Base-by-base conservation (phyloP, 2,113 vertebrate species). In the Tyto alba region DNA sequence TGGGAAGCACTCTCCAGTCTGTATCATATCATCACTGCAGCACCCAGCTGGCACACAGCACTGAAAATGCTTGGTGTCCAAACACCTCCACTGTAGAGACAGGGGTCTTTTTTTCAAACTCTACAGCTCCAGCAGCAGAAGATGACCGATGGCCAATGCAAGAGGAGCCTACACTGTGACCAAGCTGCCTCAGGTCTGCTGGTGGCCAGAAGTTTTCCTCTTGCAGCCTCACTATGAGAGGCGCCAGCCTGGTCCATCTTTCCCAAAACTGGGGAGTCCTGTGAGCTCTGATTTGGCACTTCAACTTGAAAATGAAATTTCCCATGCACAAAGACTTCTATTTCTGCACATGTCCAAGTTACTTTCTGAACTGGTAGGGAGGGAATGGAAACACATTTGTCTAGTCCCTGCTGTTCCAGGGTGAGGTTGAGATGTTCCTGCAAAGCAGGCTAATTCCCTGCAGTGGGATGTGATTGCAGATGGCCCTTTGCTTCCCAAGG, bases 371-470 rank as follows among this genome's bases (percentile, higher is more conserved):
- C 21, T 9, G 17, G 52, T 9, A 29, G 0, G 1, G 18, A 45
- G 18, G 36, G 12, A 57, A 57, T 29, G 19, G 45, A 52, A 29
- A 57, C 4, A 45, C 0, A 1, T 15, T 34, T 59, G 23, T 23
- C 14, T 0, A 0, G 53, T 41, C 13, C 6, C 34, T n/a, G 30
- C 0, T 0, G 19, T 66, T 45, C 34, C 34, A 27, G 17, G 13
- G 16, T 30, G 14, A 67, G 34, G 19, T 7, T 79, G 59, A 47
- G 52, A 48, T 8, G 10, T 40, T 21, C 17, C 23, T 14, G n/a
- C 43, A 69, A 27, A 50, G 11, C 38, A 62, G 22, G 66, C 16
- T 45, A 9, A 38, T 72, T 38, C 43, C 52, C 20, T 0, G 0
- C 29, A 53, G 67, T 1, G 1, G 8, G 21, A 40, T 67, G 52